Evolutionary conservation across 2,888 invertebrate genomes (phyloP).

Genomic region (Eristalis arbustorum): DNA sequence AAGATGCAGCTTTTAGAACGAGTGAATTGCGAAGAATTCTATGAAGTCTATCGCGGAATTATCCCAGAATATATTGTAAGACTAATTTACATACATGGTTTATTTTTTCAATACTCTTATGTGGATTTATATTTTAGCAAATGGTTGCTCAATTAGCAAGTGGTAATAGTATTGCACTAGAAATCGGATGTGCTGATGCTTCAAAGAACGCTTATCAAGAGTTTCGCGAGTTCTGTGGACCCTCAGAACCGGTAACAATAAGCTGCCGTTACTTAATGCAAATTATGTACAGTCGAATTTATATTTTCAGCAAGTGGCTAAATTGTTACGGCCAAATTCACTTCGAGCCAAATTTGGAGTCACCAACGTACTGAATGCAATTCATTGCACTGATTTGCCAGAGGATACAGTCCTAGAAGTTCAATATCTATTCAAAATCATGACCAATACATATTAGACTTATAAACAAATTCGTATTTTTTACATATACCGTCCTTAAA

Average conservation of each 20-base stretch:
- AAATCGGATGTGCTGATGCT: constrained; percentile 86
- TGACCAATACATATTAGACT: constrained; percentile 74
- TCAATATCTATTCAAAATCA: constrained; percentile 90
- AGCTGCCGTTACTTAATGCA: not conserved
- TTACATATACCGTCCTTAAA: constrained; percentile 20
- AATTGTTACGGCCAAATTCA: constrained; percentile 90
- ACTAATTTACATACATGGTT: constrained; percentile 4
- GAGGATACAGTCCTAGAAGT: constrained; percentile 93
- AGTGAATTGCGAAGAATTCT: constrained; percentile 93
- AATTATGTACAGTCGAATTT: not conserved
- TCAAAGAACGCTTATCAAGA: constrained; percentile 83
- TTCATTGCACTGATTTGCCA: constrained; percentile 95
- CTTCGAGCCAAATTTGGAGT: constrained; percentile 91
- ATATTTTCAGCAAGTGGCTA: constrained; percentile 88
- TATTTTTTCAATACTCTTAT: constrained; percentile 9
- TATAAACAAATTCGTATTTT: not conserved
- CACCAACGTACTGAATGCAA: constrained; percentile 91
- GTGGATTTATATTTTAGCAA: constrained; percentile 81
- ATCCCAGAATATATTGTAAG: constrained; percentile 87
- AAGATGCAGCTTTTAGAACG: constrained; percentile 90
- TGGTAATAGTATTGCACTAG: constrained; percentile 92
- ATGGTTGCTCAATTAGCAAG: constrained; percentile 92
- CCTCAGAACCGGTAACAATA: constrained; percentile 90
- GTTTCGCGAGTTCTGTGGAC: constrained; percentile 93
- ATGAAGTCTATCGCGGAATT: constrained; percentile 95